A percentile compares a stretch with the other conserved stretches of the same genome.
These are phyloP conservation scores for Ctenomys sociabilis DNA, from an alignment of 2,113 vertebrate species.

Conservation along the genomic window DNA sequence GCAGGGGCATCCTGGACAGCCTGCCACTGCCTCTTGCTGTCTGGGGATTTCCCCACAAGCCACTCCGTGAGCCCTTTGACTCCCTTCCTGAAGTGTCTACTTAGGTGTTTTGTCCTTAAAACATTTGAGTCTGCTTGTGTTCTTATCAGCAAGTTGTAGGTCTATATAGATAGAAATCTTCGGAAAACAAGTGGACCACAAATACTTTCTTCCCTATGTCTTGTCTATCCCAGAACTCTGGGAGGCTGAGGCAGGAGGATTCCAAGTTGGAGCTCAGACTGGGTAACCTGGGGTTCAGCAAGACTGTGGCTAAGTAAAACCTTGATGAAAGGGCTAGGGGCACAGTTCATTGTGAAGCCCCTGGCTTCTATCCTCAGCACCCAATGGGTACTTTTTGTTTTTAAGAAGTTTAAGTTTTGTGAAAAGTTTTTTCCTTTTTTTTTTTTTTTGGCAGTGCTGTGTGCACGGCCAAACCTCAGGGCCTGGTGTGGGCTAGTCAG, in stretches of 20 bases:
- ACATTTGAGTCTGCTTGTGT: not conserved
- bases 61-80: accelerated
- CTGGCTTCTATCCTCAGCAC: not conserved
- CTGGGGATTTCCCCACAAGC: too few species aligned
- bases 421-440: not conserved
- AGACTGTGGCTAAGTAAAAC: not conserved
- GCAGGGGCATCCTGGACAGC: not conserved
- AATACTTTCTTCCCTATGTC: too few species aligned
- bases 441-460: not conserved
- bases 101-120: not conserved
- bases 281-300: not conserved
- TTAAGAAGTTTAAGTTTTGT: not conserved
- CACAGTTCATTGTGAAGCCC: not conserved
- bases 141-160: not conserved
- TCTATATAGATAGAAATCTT: accelerated
- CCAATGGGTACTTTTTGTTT: not conserved
- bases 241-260: not conserved
- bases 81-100: not conserved
- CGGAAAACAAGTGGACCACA: accelerated
- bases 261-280: not conserved
- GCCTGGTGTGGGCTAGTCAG: accelerated
- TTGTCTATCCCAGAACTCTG: not conserved
- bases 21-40: not conserved
- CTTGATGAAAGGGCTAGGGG: not conserved
- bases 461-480: not conserved